Evolutionary conservation across 1,140 invertebrate species (phyloP), one percentile per base, ranked within the genome.

Genomic region (Ceratoteleas bidentatus): DNA sequence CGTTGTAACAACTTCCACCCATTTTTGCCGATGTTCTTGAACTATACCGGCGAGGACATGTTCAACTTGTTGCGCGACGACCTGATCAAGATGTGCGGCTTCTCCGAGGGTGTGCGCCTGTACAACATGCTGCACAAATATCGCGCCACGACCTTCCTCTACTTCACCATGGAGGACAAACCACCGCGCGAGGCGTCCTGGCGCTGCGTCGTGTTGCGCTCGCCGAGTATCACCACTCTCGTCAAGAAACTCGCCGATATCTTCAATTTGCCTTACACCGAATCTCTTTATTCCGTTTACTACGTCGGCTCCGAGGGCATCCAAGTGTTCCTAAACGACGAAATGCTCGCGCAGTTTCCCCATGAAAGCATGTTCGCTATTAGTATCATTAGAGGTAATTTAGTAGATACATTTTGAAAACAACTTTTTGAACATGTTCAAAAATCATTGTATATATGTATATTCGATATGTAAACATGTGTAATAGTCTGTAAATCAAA

Each of bases 171-270:
- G 72, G 94, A 95, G 64, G 93, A 94, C 83, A 91, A 90, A 16
- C 61, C 72, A 10, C 60, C 66, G 7, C 64, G 45, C 50, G 72
- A 81, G 2, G 92, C 90, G 65, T 92, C 95, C 5, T 97, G 95
- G 93, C 94, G 96, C 89, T 95, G 96, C n/a, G 91, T 97, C 10
- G 97, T 96, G 86, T 90, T 98, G 68, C 93, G 95, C 45, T 91
- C 91, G 9, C 92, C 95, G 16, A 94, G 93, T n/a, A 94, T 94
- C 57, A 87, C 87, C 16, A 95, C 96, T 75, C 88, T 98, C 15
- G 88, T 93, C 14, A 91, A 92, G 66, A 96, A 96, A 87, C 87
- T 98, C 33, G 89, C 94, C 7, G 84, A 87, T 0, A 90, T 95
- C 11, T 87, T 95, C 36, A 94, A 93, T 61, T 87, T 95, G 24